Evolutionary conservation across 2,113 vertebrate species (phyloP).

Genomic region (Oreotrochilus melanogaster): DNA sequence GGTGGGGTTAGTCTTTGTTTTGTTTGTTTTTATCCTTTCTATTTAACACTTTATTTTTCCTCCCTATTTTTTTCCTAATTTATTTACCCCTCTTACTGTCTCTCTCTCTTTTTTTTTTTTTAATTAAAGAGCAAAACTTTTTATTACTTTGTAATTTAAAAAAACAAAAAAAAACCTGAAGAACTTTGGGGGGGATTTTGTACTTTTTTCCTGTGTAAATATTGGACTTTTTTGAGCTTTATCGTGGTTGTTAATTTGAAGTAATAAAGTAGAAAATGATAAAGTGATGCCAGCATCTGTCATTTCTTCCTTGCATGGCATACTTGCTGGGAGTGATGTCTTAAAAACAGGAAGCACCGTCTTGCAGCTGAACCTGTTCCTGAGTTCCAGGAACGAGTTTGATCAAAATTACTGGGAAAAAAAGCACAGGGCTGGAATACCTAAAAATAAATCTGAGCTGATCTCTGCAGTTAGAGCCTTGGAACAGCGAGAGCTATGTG

Average conservation of each 20-base stretch:
- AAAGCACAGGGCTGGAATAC: background rate
- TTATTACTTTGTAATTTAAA: conserved; percentile 90
- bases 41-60: conserved; percentile 78
- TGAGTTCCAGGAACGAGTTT: conserved; percentile 46
- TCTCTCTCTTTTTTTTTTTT: conserved; percentile 82
- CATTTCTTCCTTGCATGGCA: conserved; percentile 13
- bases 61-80: conserved; percentile 73
- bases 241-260: conserved; percentile 90
- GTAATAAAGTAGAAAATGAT: conserved; percentile 90
- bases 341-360: background rate
- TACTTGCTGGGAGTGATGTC: background rate
- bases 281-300: conserved; percentile 72
- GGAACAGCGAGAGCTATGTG: background rate
- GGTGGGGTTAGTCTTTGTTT: conserved; percentile 61
- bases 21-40: conserved; percentile 71
- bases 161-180: conserved; percentile 82
- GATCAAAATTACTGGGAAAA: conserved; percentile 40
- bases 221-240: conserved; percentile 90
- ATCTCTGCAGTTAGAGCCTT: background rate
- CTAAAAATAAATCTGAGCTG: conserved; percentile 64
- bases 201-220: conserved; percentile 91
- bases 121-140: conserved; percentile 86
- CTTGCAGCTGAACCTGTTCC: background rate
- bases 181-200: conserved; percentile 88
- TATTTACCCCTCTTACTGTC: conserved; percentile 68